Evolutionary conservation across 2,113 vertebrate species (phyloP), one percentile per base, ranked within the genome.

Genomic region (Etia nguti): DNA sequence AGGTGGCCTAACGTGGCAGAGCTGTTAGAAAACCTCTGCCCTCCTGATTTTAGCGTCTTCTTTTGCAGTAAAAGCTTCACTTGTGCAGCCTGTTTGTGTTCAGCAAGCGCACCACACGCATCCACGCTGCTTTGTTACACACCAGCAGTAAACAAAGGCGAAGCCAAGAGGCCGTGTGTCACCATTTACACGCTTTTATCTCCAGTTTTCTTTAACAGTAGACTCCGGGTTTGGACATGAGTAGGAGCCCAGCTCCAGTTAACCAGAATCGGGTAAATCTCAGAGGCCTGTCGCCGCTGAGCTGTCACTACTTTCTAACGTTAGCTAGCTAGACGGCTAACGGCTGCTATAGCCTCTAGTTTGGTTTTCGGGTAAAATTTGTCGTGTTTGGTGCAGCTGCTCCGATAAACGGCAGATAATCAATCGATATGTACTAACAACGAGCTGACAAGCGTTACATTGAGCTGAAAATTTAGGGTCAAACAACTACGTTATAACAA

Each of bases 301-400:
- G 68, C 83, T 92, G 90, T 82, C 89, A 59, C 10, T 50, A 88
- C 87, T 89, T 81, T 85, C 79, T 15, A 54, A 73, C 77, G 88
- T 20, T 7, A 4, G 87, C 26, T 91, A 94, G 92, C 93, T 62
- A 4, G 0, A 36, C 6, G 59, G 93, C 93, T 94, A 94, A 91
- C 57, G 50, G 90, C 91, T 89, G 86, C 90, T 29, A 9, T 34
- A 55, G 70, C 50, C 46, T 9, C 24, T 29, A 87, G 55, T 59
- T 65, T 26, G 26, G 11, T 2, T 8, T 6, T 3, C 3, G 16
- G 20, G 3, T 5, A 1, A 43, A 57, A 31, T 2, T n/a, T 9
- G 1, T 12, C 34, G 82, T 5, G 16, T 34, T 82, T 73, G 2
- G 2, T 34, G 38, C n/a, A 20, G 3, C n/a, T 12, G 13, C 68